phyloP scores from a whole-genome alignment of 2,113 vertebrate species.

The Spea bombifrons region DNA sequence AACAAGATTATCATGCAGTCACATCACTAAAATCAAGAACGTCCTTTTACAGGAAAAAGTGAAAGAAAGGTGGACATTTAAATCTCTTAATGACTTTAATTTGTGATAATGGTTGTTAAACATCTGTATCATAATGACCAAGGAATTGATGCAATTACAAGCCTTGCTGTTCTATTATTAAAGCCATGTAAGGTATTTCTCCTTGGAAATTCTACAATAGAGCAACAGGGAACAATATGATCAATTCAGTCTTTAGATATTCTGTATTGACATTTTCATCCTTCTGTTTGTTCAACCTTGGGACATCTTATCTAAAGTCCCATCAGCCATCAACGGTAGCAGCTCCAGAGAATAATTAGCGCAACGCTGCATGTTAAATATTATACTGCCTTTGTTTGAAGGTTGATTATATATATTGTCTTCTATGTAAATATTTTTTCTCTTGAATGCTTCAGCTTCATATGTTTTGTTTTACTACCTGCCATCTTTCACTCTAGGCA shows the following conservation, averaged over 20 bases:
- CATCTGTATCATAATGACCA: conserved; percentile 1
- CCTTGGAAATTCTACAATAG: conserved; percentile 24
- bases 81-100: neutral
- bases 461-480: no score
- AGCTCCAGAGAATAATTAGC: neutral
- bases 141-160: neutral
- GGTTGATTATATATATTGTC: neutral
- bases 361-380: neutral
- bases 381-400: neutral
- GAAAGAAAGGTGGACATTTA: neutral
- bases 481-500: no score
- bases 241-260: neutral
- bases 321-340: neutral
- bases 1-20: no score
- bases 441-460: no score
- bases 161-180: neutral
- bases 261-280: conserved; percentile 28
- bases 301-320: neutral
- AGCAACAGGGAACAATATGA: conserved; percentile 15
- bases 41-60: no score
- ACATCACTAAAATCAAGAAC: no score
- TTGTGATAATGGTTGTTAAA: conserved; percentile 11
- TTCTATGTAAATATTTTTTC: neutral
- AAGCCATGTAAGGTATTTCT: conserved; percentile 1
- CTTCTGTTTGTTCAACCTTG: conserved; percentile 11